Conservation (phyloP, 2,113 vertebrate genomes). For the Falco punctatus region DNA sequence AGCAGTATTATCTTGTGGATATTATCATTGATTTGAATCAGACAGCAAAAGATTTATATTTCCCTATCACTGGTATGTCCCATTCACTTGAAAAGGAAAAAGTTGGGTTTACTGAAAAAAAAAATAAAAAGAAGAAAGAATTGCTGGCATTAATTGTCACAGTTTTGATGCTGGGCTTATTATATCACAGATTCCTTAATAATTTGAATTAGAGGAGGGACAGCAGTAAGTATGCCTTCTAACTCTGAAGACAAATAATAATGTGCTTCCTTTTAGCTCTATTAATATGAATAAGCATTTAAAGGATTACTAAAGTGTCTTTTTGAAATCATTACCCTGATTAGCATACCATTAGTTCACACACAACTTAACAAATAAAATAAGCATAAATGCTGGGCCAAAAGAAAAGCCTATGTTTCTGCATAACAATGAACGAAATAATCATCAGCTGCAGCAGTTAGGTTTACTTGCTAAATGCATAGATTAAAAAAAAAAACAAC, state of each 20-base stretch:
- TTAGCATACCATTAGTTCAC: conserved; percentile 33
- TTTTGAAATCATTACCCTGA: conserved; percentile 50
- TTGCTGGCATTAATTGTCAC: neutral
- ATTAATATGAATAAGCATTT: conserved; percentile 22
- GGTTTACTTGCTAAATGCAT: neutral
- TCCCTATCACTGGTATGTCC: neutral
- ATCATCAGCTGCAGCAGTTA: neutral
- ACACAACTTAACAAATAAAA: conserved; percentile 16
- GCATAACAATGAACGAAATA: neutral
- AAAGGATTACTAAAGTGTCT: conserved; percentile 35
- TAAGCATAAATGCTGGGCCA: neutral
- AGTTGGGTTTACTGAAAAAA: neutral
- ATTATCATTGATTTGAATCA: neutral
- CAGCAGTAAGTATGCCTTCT: neutral
- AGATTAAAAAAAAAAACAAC: neutral
- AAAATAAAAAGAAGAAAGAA: neutral
- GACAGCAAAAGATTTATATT: neutral
- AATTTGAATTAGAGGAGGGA: neutral
- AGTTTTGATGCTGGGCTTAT: neutral
- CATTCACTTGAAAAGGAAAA: neutral
- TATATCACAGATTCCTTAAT: neutral
- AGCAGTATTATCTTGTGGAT: neutral
- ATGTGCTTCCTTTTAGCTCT: conserved; percentile 1
- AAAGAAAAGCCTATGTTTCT: neutral
- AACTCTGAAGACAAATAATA: conserved; percentile 35